phyloP scores from a whole-genome alignment of 2,797 vertebrate genomes.

The Chelon labrosus region DNA sequence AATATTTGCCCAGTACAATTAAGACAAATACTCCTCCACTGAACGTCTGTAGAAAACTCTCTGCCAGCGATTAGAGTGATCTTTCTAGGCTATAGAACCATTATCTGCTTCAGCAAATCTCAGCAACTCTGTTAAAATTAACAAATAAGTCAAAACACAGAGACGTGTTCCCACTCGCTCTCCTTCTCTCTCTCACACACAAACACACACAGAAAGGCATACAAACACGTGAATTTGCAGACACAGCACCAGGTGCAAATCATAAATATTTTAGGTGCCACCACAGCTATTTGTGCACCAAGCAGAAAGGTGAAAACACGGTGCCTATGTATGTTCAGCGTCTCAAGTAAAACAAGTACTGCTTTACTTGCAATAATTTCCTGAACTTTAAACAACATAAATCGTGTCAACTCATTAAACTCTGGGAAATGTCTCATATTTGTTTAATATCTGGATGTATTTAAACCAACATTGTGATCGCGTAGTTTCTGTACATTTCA shows the following conservation, averaged over 20 bases:
- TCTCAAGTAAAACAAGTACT: slow-evolving; percentile 25
- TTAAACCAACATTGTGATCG: slow-evolving; percentile 14
- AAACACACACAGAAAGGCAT: slow-evolving; percentile 15
- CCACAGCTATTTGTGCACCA: slow-evolving; percentile 59
- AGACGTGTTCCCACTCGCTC: neutral
- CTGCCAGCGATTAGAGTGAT: slow-evolving; percentile 17
- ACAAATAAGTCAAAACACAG: slow-evolving; percentile 12
- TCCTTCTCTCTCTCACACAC: neutral
- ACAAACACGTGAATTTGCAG: slow-evolving; percentile 50
- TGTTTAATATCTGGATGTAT: slow-evolving; percentile 10
- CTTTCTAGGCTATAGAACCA: slow-evolving; percentile 1
- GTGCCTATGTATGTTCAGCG: slow-evolving; percentile 42
- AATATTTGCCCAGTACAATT: slow-evolving; percentile 15
- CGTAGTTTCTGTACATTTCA: slow-evolving; percentile 31
- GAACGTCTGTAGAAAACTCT: slow-evolving; percentile 31
- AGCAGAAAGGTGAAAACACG: slow-evolving; percentile 61
- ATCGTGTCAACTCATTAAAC: neutral
- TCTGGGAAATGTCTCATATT: slow-evolving; percentile 16
- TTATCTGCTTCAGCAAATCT: slow-evolving; percentile 20
- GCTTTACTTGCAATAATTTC: slow-evolving; percentile 52
- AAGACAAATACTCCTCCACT: slow-evolving; percentile 27
- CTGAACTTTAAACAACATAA: slow-evolving; percentile 50
- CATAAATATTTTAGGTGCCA: slow-evolving; percentile 67
- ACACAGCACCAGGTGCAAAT: slow-evolving; percentile 73
- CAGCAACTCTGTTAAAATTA: slow-evolving; percentile 29